Conservation (phyloP, 2,797 vertebrate genomes). For the Nyctalus aviator region DNA sequence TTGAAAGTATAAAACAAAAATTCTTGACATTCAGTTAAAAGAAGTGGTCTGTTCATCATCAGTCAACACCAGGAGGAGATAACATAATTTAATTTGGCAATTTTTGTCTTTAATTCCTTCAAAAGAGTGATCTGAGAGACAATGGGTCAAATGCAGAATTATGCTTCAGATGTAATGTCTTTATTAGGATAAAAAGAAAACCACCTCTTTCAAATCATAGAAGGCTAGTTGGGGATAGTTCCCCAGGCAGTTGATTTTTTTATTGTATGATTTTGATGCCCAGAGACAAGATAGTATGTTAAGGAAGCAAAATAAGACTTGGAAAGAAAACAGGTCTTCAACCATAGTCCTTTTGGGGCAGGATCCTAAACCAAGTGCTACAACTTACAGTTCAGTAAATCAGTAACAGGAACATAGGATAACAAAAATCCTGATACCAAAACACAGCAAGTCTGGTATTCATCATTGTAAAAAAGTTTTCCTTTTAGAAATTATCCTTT, state of each 20-base stretch:
- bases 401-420: background rate
- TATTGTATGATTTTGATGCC: background rate
- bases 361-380: background rate
- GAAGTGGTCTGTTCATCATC: background rate
- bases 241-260: background rate
- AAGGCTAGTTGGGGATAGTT: background rate
- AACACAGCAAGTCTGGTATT: background rate
- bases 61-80: background rate
- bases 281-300: background rate
- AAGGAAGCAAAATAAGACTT: background rate
- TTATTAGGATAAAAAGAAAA: background rate
- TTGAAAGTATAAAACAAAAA: conserved; percentile 28
- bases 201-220: background rate
- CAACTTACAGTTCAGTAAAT: background rate
- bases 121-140: conserved; percentile 1
- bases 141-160: background rate
- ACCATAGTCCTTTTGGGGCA: background rate
- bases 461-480: background rate
- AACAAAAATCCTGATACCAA: background rate
- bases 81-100: background rate
- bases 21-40: background rate
- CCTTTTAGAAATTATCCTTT: background rate
- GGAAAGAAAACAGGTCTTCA: background rate
- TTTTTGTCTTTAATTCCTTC: background rate
- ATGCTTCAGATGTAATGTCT: background rate